A percentile compares a stretch with the other conserved stretches of the same genome.
Evolutionary conservation across 2,797 vertebrate species (phyloP).

Genomic region (Emys orbicularis): DNA sequence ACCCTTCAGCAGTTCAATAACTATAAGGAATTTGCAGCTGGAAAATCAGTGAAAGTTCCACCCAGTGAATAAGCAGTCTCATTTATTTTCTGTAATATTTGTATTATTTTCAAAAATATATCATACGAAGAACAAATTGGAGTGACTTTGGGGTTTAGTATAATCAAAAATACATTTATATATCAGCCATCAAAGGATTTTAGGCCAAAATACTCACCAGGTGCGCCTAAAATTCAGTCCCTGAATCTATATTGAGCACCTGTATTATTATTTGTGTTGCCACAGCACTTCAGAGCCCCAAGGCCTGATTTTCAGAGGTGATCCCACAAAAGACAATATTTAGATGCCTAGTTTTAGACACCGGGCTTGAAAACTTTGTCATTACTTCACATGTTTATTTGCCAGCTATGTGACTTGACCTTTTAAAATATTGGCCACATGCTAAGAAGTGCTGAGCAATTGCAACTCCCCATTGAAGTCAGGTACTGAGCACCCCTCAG

Average conservation of each 20-base stretch:
- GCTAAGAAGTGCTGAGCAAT: background rate
- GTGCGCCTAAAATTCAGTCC: background rate
- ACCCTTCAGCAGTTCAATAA: background rate
- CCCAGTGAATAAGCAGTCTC: background rate
- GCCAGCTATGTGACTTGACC: background rate
- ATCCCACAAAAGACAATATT: rapidly evolving
- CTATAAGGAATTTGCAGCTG: background rate
- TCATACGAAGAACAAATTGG: background rate
- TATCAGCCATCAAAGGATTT: background rate
- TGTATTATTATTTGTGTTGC: background rate
- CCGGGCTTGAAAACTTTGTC: background rate
- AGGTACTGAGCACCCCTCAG: background rate
- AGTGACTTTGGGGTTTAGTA: background rate
- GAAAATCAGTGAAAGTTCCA: conserved; percentile 13
- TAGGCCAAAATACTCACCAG: background rate
- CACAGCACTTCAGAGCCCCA: background rate
- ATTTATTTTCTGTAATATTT: background rate
- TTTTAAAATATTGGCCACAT: background rate
- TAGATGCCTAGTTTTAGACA: background rate
- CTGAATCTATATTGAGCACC: background rate
- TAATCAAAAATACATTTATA: background rate
- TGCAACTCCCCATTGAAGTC: background rate
- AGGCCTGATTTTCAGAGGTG: background rate
- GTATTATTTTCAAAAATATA: background rate
- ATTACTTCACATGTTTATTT: background rate